Conservation (phyloP, 1,140 invertebrate genomes). For the Drosophila nigromelanica region DNA sequence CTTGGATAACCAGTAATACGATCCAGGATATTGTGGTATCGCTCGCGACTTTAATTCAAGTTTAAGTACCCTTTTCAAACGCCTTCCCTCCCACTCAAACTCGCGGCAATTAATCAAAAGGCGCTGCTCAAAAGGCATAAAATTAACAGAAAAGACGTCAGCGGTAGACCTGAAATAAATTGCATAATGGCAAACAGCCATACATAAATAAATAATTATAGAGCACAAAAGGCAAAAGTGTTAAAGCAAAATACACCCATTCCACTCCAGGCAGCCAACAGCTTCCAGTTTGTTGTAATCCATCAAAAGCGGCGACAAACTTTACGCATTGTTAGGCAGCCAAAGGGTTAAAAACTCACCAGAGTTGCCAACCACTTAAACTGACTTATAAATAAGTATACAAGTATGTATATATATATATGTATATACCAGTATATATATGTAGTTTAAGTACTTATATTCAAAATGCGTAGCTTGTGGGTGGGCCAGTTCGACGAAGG, state of each 20-base stretch:
- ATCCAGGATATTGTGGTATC: background rate
- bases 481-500: conserved; percentile 62
- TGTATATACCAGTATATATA: conserved; percentile 15
- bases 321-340: conserved; percentile 76
- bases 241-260: conserved; percentile 54
- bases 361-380: conserved; percentile 25
- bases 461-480: conserved; percentile 56
- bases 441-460: conserved; percentile 10
- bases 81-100: background rate
- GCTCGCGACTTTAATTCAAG: background rate
- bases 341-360: conserved; percentile 48
- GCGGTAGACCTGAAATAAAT: conserved; percentile 76
- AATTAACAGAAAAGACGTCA: conserved; percentile 61
- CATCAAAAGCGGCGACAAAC: conserved; percentile 79
- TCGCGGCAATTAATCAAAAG: conserved; percentile 70
- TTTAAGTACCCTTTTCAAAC: background rate
- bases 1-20: background rate
- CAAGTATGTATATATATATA: conserved; percentile 2
- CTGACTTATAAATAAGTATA: conserved; percentile 23
- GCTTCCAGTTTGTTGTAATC: conserved; percentile 60
- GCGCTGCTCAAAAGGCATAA: conserved; percentile 59
- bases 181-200: conserved; percentile 61
- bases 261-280: conserved; percentile 16
- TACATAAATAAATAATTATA: conserved; percentile 62
- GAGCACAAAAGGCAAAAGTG: conserved; percentile 69